A percentile compares a stretch with the other conserved stretches of the same genome.
Evolutionary conservation across 1,140 invertebrate species (phyloP).

Genomic region (Colletes latitarsis): DNA sequence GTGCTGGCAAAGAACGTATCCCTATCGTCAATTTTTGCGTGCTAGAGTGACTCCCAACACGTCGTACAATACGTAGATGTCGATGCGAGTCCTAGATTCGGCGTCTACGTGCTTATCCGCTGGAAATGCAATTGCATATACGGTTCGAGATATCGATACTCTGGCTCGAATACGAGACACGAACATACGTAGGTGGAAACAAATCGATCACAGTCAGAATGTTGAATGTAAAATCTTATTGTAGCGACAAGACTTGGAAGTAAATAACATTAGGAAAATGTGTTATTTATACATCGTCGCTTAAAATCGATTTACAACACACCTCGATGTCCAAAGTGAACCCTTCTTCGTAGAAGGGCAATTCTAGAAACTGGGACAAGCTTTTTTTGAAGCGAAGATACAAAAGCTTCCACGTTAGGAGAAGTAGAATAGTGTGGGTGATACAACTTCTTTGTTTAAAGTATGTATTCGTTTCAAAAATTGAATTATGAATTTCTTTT

Average conservation of each 20-base stretch:
- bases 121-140: constrained; percentile 24
- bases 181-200: constrained; percentile 16
- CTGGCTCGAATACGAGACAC: background rate
- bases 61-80: background rate
- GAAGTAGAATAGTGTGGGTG: too few relatives aligned
- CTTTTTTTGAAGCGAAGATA: too few relatives aligned
- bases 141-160: constrained; percentile 14
- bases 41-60: background rate
- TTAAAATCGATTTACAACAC: too few relatives aligned
- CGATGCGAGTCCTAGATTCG: constrained; percentile 16
- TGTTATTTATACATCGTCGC: background rate
- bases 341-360: too few relatives aligned
- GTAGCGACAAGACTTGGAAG: background rate
- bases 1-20: too few relatives aligned
- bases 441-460: too few relatives aligned
- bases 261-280: background rate
- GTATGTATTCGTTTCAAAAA: too few relatives aligned
- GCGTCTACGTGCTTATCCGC: constrained; percentile 18
- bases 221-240: constrained; percentile 4
- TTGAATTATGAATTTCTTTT: too few relatives aligned
- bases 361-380: too few relatives aligned
- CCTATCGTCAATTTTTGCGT: constrained; percentile 1
- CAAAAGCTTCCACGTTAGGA: too few relatives aligned
- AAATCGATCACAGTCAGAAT: constrained; percentile 25
- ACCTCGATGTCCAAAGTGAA: too few relatives aligned